A percentile compares a stretch with the other conserved stretches of the same genome.
These are phyloP conservation scores for Plestiodon gilberti DNA, from an alignment of 2,113 vertebrate species.

Conservation along the genomic window DNA sequence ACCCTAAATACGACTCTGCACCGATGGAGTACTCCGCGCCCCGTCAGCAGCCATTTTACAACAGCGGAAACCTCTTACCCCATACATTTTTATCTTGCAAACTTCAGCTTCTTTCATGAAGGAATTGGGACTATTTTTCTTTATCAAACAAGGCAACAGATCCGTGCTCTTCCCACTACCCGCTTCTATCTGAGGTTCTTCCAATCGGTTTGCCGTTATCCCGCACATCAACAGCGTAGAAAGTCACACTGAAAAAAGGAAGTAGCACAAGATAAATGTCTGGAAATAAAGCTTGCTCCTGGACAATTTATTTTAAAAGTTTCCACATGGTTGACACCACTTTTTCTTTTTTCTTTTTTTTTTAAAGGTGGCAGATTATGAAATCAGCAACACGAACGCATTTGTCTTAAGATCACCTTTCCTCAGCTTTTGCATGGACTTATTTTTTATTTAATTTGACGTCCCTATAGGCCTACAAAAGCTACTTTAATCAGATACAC, in stretches of 20 bases:
- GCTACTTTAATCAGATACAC: not conserved
- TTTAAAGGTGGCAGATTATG: conserved; percentile 34
- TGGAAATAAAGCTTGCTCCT: conserved; percentile 60
- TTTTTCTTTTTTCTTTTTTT: conserved; percentile 7
- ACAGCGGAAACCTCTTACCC: not conserved
- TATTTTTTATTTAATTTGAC: not conserved
- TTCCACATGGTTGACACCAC: conserved; percentile 44
- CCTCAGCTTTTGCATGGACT: conserved; percentile 32
- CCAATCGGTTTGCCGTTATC: conserved; percentile 55
- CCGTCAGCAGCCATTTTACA: no score
- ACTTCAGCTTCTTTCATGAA: conserved; percentile 30
- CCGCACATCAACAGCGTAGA: conserved; percentile 63
- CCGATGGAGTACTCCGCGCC: no score
- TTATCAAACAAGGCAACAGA: conserved; percentile 33
- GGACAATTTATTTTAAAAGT: conserved; percentile 61
- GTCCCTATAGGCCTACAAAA: conserved; percentile 17
- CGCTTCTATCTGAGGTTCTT: conserved; percentile 33
- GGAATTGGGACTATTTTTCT: conserved; percentile 63
- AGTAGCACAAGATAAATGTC: conserved; percentile 60
- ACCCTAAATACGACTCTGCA: no score
- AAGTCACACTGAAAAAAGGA: conserved; percentile 64
- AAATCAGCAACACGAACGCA: conserved; percentile 36
- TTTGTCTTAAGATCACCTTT: conserved; percentile 44
- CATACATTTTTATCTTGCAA: conserved; percentile 42
- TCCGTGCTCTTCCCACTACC: not conserved